Evolutionary conservation across 2,113 vertebrate genomes (phyloP).

Genomic region (Spea multiplicata): DNA sequence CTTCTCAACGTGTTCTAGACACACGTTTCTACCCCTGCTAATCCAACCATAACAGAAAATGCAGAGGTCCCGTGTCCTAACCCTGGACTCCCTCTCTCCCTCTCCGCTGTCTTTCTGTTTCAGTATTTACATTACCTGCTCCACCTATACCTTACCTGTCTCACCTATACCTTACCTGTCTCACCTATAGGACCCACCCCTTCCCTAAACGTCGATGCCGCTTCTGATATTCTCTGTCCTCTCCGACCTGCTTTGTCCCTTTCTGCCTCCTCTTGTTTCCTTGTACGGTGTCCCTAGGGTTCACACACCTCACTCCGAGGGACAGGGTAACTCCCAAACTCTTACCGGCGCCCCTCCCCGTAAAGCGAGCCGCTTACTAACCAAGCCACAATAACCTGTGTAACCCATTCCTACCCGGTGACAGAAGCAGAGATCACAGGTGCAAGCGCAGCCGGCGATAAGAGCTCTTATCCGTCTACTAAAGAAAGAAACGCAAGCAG

Average conservation of each 20-base stretch:
- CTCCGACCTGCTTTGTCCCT: background rate
- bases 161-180: background rate
- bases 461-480: no score
- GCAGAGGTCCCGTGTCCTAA: no score
- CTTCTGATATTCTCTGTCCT: background rate
- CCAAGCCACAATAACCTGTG: background rate
- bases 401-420: background rate
- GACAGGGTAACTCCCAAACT: background rate
- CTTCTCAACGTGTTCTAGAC: no score
- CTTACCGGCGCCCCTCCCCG: background rate
- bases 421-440: background rate
- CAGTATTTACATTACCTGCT: no score
- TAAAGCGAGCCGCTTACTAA: slow-evolving; percentile 28
- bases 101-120: no score
- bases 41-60: no score
- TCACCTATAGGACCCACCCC: slow-evolving; percentile 34
- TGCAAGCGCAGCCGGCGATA: background rate
- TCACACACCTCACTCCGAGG: background rate
- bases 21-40: no score
- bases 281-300: background rate
- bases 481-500: background rate
- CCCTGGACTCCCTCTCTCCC: no score
- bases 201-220: background rate
- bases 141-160: background rate
- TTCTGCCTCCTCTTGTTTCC: background rate